Evolutionary conservation across 2,113 vertebrate species (phyloP).

Genomic region (Lycaon pictus): DNA sequence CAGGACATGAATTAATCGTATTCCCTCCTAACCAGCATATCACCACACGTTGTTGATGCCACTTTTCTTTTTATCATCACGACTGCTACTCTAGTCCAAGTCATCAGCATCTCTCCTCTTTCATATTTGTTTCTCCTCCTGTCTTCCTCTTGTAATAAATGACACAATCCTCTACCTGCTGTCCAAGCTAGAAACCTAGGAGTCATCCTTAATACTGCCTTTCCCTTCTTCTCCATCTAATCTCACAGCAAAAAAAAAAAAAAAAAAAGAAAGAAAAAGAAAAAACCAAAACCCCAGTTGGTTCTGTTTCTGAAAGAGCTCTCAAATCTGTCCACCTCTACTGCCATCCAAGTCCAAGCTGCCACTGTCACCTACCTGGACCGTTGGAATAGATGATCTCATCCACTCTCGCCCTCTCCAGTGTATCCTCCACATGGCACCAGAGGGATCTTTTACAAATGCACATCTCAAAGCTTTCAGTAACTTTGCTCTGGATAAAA

Average conservation of each 20-base stretch:
- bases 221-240: background rate
- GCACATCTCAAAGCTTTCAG: background rate
- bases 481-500: slow-evolving; percentile 4
- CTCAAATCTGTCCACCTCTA: background rate
- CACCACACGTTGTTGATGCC: background rate
- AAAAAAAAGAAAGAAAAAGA: no score
- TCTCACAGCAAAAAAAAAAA: background rate
- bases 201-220: background rate
- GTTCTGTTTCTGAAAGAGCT: slow-evolving; percentile 38
- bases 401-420: background rate
- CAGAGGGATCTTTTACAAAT: background rate
- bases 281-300: background rate
- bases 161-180: background rate
- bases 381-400: background rate
- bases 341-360: background rate
- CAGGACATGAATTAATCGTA: background rate
- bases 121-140: background rate
- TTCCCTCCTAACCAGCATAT: background rate
- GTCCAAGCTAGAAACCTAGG: background rate
- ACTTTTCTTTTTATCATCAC: slow-evolving; percentile 10
- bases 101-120: background rate
- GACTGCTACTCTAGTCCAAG: background rate
- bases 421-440: background rate
- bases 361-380: background rate
- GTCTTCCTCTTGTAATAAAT: slow-evolving; percentile 4